phyloP scores from a whole-genome alignment of 2,113 vertebrate genomes.

The Epinephelus fuscoguttatus region DNA sequence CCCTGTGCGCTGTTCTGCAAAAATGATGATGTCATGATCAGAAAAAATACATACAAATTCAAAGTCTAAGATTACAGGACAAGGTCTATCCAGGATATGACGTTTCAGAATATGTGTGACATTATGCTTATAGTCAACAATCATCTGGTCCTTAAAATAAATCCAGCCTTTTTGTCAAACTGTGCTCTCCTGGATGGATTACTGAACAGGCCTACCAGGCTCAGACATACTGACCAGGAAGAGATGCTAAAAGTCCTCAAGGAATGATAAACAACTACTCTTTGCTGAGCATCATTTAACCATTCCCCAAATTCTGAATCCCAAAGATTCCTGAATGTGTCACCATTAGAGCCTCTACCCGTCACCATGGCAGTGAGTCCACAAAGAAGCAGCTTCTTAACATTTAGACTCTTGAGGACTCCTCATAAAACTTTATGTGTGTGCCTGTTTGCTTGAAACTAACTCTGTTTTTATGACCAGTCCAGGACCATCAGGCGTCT shows the following conservation, averaged over 20 bases:
- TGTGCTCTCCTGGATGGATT: too few relatives aligned
- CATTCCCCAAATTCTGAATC: background rate
- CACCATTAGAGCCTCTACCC: background rate
- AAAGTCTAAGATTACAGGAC: background rate
- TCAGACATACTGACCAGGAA: too few relatives aligned
- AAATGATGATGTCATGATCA: constrained; percentile 16
- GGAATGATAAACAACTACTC: too few relatives aligned
- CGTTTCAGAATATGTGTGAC: background rate
- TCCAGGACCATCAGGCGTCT: background rate
- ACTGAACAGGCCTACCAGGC: too few relatives aligned
- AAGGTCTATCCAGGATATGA: background rate
- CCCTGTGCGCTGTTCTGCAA: background rate
- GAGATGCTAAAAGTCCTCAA: too few relatives aligned
- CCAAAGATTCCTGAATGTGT: background rate
- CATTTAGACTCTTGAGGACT: background rate
- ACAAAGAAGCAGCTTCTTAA: background rate
- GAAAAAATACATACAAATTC: background rate
- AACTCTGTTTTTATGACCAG: background rate
- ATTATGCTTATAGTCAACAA: background rate
- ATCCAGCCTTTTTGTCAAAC: too few relatives aligned
- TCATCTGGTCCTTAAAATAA: too few relatives aligned
- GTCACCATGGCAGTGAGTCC: background rate
- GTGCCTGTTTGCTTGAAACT: background rate
- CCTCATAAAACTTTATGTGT: background rate
- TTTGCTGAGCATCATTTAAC: background rate